Conservation (phyloP, 2,113 vertebrate genomes). For the Toxotes chatareus region DNA sequence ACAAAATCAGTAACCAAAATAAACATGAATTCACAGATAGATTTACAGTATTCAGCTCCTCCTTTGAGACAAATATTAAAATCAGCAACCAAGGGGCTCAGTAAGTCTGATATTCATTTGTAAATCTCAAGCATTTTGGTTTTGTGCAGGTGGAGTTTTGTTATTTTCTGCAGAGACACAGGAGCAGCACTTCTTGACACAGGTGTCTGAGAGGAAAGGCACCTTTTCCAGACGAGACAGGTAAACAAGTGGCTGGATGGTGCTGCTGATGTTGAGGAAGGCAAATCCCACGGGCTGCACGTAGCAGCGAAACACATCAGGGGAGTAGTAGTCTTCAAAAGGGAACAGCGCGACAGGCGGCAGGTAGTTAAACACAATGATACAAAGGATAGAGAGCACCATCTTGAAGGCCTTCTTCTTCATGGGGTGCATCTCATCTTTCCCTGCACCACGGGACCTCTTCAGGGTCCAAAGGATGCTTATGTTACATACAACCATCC, state of each 20-base stretch:
- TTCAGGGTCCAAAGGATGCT: conserved; percentile 81
- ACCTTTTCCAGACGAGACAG: conserved; percentile 80
- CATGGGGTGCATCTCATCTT: conserved; percentile 86
- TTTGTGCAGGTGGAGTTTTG: conserved; percentile 6
- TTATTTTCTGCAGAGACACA: conserved; percentile 6
- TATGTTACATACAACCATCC: conserved; percentile 83
- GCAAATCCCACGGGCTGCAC: conserved; percentile 81
- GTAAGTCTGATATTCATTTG: not conserved
- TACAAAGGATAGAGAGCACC: conserved; percentile 81
- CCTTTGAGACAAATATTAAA: not conserved
- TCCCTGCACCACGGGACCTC: conserved; percentile 73
- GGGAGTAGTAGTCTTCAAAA: conserved; percentile 80
- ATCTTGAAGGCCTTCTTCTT: conserved; percentile 85
- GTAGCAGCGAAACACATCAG: conserved; percentile 79
- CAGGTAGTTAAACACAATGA: conserved; percentile 84
- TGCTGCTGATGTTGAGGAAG: conserved; percentile 86
- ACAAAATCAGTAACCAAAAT: not conserved
- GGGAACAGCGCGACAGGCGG: conserved; percentile 83
- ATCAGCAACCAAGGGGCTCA: not conserved
- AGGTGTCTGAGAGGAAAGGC: conserved; percentile 72
- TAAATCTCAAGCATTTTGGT: conserved; percentile 29
- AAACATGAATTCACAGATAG: not conserved
- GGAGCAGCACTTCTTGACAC: conserved; percentile 52
- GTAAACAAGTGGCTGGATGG: conserved; percentile 83
- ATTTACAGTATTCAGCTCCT: not conserved